A percentile compares a stretch with the other conserved stretches of the same genome.
These are phyloP conservation scores for Montipora capricornis DNA, from an alignment of 64 coral and sea anemone genomes.

Conservation along the genomic window DNA sequence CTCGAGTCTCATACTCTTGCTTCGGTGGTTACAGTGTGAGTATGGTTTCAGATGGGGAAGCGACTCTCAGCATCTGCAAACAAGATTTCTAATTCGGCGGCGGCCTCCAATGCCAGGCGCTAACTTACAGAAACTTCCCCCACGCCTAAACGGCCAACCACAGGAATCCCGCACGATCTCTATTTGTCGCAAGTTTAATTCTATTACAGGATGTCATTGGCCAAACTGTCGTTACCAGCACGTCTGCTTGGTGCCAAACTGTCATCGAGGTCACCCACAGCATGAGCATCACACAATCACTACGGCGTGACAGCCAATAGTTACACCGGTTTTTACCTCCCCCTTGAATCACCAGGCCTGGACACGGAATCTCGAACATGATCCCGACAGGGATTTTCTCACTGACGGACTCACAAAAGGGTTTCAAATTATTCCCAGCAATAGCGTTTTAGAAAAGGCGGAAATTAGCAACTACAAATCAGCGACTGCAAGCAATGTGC, in stretches of 20 bases:
- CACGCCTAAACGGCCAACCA: neutral
- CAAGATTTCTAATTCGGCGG: neutral
- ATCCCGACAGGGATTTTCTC: neutral
- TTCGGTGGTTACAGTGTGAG: neutral
- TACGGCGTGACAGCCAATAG: neutral
- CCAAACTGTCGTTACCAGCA: neutral
- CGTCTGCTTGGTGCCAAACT: neutral
- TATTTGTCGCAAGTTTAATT: neutral
- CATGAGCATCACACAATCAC: conserved; percentile 2
- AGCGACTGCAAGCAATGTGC: neutral
- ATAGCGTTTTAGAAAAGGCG: neutral
- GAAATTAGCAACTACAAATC: conserved; percentile 50
- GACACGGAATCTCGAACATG: conserved; percentile 7
- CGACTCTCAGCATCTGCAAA: neutral
- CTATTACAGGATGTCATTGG: neutral
- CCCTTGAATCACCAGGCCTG: conserved; percentile 11
- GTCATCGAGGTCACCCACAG: neutral
- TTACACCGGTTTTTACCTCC: neutral
- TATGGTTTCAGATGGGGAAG: conserved; percentile 8
- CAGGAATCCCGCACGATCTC: neutral
- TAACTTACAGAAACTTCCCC: neutral
- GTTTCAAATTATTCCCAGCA: neutral
- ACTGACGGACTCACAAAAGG: neutral
- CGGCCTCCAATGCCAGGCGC: neutral
- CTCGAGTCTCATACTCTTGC: conserved; percentile 4